Evolutionary conservation across 1,140 invertebrate species (phyloP).

Genomic region (Lineus longissimus): DNA sequence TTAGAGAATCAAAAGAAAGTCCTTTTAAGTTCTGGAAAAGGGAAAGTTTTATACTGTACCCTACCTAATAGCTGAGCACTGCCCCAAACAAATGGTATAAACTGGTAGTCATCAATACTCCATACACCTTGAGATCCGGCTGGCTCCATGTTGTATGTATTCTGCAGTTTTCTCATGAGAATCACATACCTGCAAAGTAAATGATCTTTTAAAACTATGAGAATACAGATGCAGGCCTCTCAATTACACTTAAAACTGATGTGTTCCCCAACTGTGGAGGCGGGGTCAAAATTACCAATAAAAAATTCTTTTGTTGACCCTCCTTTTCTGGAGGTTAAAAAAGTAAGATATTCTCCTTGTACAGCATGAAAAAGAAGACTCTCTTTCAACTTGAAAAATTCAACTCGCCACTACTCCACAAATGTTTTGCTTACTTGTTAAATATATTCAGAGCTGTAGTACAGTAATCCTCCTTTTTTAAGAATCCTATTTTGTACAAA

Average conservation of each 20-base stretch:
- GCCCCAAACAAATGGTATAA: constrained; percentile 98
- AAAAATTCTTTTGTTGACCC: too few relatives aligned
- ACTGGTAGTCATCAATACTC: constrained; percentile 98
- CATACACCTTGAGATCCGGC: constrained; percentile 99
- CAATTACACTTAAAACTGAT: too few relatives aligned
- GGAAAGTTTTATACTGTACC: too few relatives aligned
- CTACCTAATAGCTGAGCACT: constrained; percentile 89
- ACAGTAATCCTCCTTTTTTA: constrained; percentile 71
- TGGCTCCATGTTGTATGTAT: constrained; percentile 95
- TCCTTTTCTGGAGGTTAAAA: too few relatives aligned
- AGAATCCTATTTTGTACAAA: constrained; percentile 83
- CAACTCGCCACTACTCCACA: too few relatives aligned
- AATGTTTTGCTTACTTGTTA: constrained; percentile 56
- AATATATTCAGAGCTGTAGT: constrained; percentile 74
- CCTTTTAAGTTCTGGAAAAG: too few relatives aligned
- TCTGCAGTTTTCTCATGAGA: constrained; percentile 77
- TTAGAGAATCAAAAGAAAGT: too few relatives aligned
- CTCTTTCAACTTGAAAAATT: too few relatives aligned
- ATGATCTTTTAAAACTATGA: not conserved
- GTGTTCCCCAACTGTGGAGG: too few relatives aligned
- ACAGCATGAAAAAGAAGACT: too few relatives aligned
- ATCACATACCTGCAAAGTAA: constrained; percentile 70
- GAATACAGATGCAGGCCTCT: not conserved
- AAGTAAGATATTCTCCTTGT: too few relatives aligned
- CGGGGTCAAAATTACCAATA: too few relatives aligned